Base-by-base conservation (phyloP, 2,797 vertebrate species). In the Lindbergichthys nudifrons region DNA sequence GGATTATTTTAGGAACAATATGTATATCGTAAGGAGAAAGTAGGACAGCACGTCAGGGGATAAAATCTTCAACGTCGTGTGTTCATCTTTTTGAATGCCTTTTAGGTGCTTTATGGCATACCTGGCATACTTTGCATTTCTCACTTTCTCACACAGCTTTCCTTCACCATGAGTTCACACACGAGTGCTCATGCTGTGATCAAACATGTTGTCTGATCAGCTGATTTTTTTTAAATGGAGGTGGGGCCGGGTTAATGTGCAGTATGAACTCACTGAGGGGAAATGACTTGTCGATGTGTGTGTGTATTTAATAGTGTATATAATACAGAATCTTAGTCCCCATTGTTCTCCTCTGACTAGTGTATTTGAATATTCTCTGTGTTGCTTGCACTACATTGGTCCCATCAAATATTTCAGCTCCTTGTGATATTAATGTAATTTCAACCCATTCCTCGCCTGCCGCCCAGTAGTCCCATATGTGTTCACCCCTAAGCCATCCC, bases 201-300 rank as follows among this genome's bases (percentile, higher is more conserved):
- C 26, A 4, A 43, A 23, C 13, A 8, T 18, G 63, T 23, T 42
- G 12, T 73, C 41, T 63, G 45, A 78, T 19, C 64, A 58, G 52
- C 64, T 67, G 71, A 59, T 45, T 58, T 23, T 0, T n/a, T 14
- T 9, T 59, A 56, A 41, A 3, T 2, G 3, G 19, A 13, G 19
- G 30, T 1, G 3, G n/a, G 15, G 50, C 41, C 21, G 50, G 23
- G n/a, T 14, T 54, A 30, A 10, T 23, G 48, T 13, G 19, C 15
- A 14, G 52, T 32, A 4, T 47, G 9, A 57, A 47, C 10, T 18
- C 30, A 14, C 16, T 46, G 43, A 48, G 15, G 13, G 13, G 12
- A 46, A 56, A 66, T 30, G 3, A 19, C 46, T 39, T 26, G 14
- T 5, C 14, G 6, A 36, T 47, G 19, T 5, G 0, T 4, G 36